Base-by-base conservation (phyloP, 1,140 invertebrate species). In the Pseudomyrmex sp. region DNA sequence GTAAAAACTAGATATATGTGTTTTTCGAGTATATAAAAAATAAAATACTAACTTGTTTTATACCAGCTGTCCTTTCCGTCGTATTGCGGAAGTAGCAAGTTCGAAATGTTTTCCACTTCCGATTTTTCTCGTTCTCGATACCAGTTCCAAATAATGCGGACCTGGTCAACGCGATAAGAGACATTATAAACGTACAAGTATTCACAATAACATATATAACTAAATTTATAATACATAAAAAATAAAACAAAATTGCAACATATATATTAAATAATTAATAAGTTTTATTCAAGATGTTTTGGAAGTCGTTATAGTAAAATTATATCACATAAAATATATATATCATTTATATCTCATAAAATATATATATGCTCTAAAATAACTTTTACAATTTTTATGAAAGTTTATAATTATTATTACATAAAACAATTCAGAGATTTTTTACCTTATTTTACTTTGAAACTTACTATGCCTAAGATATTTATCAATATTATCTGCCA, bases 71-170 rank as follows among this genome's bases (percentile, higher is more conserved):
- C 75, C 58, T 76, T 46, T 58, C 84, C 48, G 1, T 86, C 20
- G 2, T 74, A 18, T 26, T 85, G 69, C 1, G 65, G 66, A 12
- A 91, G 44, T 26, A 86, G 83, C 3, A 90, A 62, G 18, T 89
- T 87, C 56, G 72, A 86, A 44, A 92, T 92, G 18, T 84, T 66
- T 15, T 92, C 76, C 4, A 92, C 63, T 20, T 90, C 13, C 70
- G 58, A 15, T 62, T 70, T 82, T 90, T 88, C 58, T 90, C 86
- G 7, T 92, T 73, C 13, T 74, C 72, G 59, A 72, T 83, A 35
- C 91, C 91, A 92, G 13, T 90, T 84, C 23, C 89, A 69, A 9
- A 69, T 84, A 56, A 85, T 90, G 56, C 86, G 83, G 8, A 82
- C 59, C 92, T 91, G 87, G n/a, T 44, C 10, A 76, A 54, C 35